Base-by-base conservation (phyloP, 2,888 invertebrate species). In the Mesopsocus fuscifrons region DNA sequence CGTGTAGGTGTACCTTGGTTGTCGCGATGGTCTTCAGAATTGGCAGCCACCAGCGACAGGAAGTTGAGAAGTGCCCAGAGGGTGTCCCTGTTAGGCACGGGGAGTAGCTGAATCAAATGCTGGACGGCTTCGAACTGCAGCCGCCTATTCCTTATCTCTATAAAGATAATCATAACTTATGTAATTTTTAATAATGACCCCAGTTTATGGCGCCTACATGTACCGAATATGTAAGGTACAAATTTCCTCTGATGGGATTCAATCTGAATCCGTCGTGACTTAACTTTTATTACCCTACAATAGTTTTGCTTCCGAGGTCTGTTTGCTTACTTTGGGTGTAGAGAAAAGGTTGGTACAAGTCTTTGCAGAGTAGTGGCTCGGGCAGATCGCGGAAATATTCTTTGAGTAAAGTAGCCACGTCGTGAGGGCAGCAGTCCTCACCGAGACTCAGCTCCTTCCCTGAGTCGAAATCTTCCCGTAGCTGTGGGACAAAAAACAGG, bases 351-450 rank as follows among this genome's bases (percentile, higher is more conserved):
- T 76, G 72, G 59, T 92, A 94, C 31, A 94, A 71, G 56, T 87
- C 85, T 53, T 81, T 71, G 57, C 89, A 89, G 33, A 94, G 72
- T 47, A 94, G 67, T 6, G 92, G 87, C 57, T 94, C 92, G 0
- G 92, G 92, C 32, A 94, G 65, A 59, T 94, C 92, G 41, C 94
- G 66, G 51, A 94, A 76, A 65, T 81, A 94, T 63, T 92, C 92
- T 60, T 94, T 94, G 23, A 94, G 71, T 32, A 94, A 68, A 0
- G 88, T 84, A 6, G 89, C 92, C 44, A 92, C 85, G 58, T 94
- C 92, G 61, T 94, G 91, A 1, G 91, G 88, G 62, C 85, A 84
- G 52, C 80, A 80, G 35, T 83, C 81, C 8, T 77, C 70, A 49
- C 78, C 79, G 52, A 91, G 65, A 45, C 72, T 68, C 11, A 71